Percentiles rank a stretch among this genome's conserved stretches.
Conservation (phyloP, 2,797 vertebrate genomes). For the Schizopygopsis pylzovi region DNA sequence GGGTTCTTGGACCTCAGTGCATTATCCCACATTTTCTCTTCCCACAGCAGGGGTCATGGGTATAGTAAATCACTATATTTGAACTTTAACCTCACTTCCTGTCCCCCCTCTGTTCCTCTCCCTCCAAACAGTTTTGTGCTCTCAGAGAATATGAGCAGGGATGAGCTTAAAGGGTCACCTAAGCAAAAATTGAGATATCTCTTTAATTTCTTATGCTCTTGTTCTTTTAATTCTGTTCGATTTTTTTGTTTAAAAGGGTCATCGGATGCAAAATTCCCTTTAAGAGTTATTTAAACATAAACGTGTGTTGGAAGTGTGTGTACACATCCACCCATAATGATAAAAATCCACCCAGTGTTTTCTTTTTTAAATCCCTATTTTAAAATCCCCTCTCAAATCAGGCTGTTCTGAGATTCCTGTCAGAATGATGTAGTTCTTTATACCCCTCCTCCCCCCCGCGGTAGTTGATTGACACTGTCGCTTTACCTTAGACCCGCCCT, state of each 20-base stretch:
- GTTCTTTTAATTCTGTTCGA: neutral
- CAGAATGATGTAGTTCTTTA: no score
- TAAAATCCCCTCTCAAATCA: no score
- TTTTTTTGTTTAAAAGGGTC: neutral
- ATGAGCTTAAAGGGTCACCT: neutral
- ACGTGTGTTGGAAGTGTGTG: no score
- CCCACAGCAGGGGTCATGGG: constrained; percentile 33
- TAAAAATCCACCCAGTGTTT: no score
- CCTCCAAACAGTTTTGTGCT: constrained; percentile 13
- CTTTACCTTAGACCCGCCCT: no score
- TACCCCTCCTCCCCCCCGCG: no score
- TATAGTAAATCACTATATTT: constrained; percentile 47
- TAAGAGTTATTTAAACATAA: no score
- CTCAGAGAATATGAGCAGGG: neutral
- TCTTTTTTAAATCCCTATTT: no score
- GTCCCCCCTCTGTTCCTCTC: constrained; percentile 27
- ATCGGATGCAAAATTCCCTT: no score
- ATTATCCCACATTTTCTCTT: constrained; percentile 44
- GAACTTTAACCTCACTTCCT: constrained; percentile 54
- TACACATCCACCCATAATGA: no score
- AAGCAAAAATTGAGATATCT: neutral
- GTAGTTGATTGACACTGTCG: no score
- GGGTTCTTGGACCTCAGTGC: neutral
- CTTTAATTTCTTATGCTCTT: neutral
- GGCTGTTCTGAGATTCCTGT: no score